phyloP scores from a whole-genome alignment of 2,113 vertebrate genomes.

The Ophthalmotilapia sp. region DNA sequence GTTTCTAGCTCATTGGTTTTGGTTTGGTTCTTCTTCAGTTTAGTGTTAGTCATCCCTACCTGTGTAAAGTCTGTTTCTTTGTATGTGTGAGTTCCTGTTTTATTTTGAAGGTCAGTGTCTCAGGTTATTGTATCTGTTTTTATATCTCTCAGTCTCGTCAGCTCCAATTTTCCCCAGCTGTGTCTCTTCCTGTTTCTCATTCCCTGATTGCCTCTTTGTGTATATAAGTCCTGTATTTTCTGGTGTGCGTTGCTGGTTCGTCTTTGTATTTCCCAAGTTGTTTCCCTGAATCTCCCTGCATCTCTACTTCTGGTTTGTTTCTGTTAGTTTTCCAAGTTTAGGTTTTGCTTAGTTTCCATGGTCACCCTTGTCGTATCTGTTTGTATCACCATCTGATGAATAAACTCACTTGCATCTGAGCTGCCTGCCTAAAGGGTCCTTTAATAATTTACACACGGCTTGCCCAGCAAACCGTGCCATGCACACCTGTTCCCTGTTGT shows the following conservation, averaged over 20 bases:
- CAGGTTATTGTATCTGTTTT: not conserved
- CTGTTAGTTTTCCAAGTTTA: not conserved
- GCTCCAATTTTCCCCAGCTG: not conserved
- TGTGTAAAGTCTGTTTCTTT: not conserved
- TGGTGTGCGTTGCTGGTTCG: fast-evolving
- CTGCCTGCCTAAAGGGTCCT: not conserved
- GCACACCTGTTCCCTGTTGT: not conserved
- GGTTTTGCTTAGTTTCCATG: not conserved
- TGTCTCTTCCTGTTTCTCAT: fast-evolving
- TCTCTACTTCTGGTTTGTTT: not conserved
- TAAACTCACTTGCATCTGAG: not conserved
- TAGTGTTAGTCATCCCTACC: not conserved
- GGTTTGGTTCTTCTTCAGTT: not conserved
- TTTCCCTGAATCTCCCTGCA: fast-evolving
- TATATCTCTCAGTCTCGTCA: fast-evolving
- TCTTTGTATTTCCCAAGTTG: fast-evolving
- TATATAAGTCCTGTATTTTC: not conserved
- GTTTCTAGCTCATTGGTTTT: not conserved
- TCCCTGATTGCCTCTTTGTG: not conserved
- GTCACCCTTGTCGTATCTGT: not conserved
- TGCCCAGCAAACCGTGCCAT: not conserved
- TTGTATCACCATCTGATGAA: not conserved
- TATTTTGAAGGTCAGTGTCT: not conserved
- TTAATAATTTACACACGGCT: not conserved
- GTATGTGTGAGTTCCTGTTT: not conserved